phyloP scores from a whole-genome alignment of 2,113 vertebrate species.

The Nycticebus coucang region DNA sequence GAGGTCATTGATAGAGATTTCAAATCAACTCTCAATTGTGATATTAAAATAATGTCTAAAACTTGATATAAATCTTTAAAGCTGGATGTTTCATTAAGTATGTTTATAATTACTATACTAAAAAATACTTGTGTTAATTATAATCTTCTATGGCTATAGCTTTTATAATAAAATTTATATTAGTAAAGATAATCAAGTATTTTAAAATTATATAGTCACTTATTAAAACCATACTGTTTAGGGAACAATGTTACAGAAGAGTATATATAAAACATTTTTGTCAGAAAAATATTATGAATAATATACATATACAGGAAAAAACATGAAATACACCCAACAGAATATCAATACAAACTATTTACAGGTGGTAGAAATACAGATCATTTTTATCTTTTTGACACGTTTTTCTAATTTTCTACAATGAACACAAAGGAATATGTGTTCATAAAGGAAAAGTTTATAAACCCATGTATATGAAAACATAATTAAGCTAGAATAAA shows the following conservation, averaged over 20 bases:
- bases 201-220: slow-evolving; percentile 19
- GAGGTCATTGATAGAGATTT: background rate
- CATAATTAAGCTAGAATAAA: slow-evolving; percentile 3
- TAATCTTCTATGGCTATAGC: background rate
- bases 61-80: slow-evolving; percentile 16
- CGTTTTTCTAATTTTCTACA: slow-evolving; percentile 46
- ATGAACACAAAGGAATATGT: background rate
- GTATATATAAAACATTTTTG: slow-evolving; percentile 5
- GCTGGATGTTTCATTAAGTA: background rate
- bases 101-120: slow-evolving; percentile 17
- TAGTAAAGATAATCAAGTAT: background rate
- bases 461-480: background rate
- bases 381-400: slow-evolving; percentile 32
- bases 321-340: background rate
- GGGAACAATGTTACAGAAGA: background rate
- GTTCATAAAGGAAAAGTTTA: background rate
- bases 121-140: background rate
- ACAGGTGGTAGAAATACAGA: background rate
- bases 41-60: slow-evolving; percentile 40
- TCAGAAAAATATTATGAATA: background rate
- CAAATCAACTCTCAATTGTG: background rate
- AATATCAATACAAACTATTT: slow-evolving; percentile 26
- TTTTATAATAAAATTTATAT: slow-evolving; percentile 20
- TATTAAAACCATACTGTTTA: slow-evolving; percentile 43
- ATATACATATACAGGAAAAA: background rate